Conservation (phyloP, 1,140 invertebrate genomes). For the Stenopsyche tienmushanensis region DNA sequence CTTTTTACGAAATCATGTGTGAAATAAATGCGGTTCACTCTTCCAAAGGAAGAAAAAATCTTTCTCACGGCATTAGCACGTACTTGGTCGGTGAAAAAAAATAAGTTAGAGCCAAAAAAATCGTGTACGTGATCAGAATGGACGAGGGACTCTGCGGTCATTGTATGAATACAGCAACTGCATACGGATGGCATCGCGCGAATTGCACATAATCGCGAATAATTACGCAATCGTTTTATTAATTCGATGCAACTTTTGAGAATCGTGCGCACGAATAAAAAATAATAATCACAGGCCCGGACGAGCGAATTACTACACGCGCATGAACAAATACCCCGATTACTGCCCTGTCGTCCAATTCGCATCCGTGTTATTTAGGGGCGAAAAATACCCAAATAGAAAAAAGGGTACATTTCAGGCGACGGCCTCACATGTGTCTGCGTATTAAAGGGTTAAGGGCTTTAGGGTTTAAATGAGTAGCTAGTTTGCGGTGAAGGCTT, state of each 20-base stretch:
- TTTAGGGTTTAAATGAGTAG: conserved; percentile 3
- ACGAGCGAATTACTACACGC: no score
- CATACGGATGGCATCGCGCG: no score
- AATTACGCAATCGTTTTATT: no score
- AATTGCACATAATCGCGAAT: no score
- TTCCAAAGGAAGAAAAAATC: conserved; percentile 1
- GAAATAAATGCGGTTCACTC: conserved; percentile 7
- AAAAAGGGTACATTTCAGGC: no score
- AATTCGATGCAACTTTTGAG: no score
- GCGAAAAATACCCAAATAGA: no score
- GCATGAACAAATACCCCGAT: no score
- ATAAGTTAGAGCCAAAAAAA: background rate
- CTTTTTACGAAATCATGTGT: conserved; percentile 5
- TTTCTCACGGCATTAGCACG: conserved; percentile 19
- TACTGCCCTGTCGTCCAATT: no score
- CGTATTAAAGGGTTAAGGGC: conserved; percentile 8
- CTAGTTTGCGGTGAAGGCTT: background rate
- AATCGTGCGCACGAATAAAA: no score
- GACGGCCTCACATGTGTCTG: background rate
- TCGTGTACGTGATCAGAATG: conserved; percentile 9
- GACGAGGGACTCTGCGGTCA: conserved; percentile 1
- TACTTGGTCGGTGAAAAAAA: background rate
- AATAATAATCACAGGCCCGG: no score
- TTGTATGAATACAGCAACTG: conserved; percentile 6
- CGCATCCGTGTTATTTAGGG: no score